Evolutionary conservation across 2,888 invertebrate species (phyloP).

Genomic region (Torymus texanus): DNA sequence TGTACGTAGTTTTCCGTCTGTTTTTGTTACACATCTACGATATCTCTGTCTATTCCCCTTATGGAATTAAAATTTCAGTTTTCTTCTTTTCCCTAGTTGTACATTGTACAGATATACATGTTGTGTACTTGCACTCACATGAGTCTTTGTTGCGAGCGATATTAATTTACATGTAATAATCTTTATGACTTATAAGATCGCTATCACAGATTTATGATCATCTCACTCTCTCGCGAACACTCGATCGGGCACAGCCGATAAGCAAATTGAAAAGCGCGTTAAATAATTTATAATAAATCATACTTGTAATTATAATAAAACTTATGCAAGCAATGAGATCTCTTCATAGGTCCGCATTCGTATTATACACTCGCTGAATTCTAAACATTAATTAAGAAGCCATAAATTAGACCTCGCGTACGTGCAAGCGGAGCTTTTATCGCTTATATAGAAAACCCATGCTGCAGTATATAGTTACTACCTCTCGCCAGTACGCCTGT

Average conservation of each 20-base stretch:
- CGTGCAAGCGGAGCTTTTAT: no score
- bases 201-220: conserved; percentile 53
- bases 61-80: conserved; percentile 11
- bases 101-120: not conserved
- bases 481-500: no score
- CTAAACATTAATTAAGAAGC: conserved; percentile 24
- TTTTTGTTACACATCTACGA: not conserved
- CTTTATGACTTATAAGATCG: conserved; percentile 45
- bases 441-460: no score
- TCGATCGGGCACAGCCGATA: conserved; percentile 40
- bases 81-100: conserved; percentile 14
- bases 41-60: not conserved
- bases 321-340: conserved; percentile 6
- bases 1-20: not conserved
- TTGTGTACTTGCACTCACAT: not conserved
- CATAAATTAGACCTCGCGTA: conserved; percentile 4
- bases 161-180: conserved; percentile 52
- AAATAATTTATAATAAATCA: conserved; percentile 53
- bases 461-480: no score
- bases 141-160: conserved; percentile 38
- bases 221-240: not conserved
- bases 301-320: conserved; percentile 31
- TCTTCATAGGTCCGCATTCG: no score
- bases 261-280: conserved; percentile 52
- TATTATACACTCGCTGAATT: not conserved